Evolutionary conservation across 2,797 vertebrate genomes (phyloP).

Genomic region (Eurystomus glaucurus): DNA sequence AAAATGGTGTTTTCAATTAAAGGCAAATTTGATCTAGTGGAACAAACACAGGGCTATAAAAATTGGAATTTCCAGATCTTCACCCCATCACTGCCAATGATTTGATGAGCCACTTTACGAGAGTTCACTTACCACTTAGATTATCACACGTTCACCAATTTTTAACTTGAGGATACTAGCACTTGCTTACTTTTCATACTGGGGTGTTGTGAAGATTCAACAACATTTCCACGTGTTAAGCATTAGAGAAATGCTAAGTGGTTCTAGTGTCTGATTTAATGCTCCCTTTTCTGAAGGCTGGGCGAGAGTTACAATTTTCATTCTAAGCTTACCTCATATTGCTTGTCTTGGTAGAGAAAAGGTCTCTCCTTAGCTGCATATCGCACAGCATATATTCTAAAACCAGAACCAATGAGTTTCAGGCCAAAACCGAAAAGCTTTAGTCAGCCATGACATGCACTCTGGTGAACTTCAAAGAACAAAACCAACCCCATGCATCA

Average conservation of each 20-base stretch:
- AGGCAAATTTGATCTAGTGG: not conserved
- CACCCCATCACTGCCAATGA: not conserved
- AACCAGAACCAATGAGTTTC: not conserved
- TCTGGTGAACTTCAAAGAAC: not conserved
- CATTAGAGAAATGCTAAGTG: not conserved
- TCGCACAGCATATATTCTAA: not conserved
- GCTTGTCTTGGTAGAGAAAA: conserved; percentile 32
- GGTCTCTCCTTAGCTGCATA: not conserved
- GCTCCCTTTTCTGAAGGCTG: conserved; percentile 41
- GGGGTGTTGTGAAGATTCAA: not conserved
- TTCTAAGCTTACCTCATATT: conserved; percentile 31
- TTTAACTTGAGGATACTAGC: conserved; percentile 5
- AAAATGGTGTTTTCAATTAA: not conserved
- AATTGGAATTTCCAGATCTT: not conserved
- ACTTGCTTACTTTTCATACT: not conserved
- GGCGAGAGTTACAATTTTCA: conserved; percentile 33
- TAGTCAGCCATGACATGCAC: fast-evolving
- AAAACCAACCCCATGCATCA: fast-evolving
- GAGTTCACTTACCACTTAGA: not conserved
- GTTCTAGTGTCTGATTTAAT: not conserved
- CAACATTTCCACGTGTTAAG: conserved; percentile 1
- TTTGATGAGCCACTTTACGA: not conserved
- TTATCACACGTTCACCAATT: not conserved
- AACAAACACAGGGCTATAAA: not conserved
- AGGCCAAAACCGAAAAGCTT: not conserved